Evolutionary conservation across 1,140 invertebrate species (phyloP), one percentile per base, ranked within the genome.

Genomic region (Acromyrmex charruanus): DNA sequence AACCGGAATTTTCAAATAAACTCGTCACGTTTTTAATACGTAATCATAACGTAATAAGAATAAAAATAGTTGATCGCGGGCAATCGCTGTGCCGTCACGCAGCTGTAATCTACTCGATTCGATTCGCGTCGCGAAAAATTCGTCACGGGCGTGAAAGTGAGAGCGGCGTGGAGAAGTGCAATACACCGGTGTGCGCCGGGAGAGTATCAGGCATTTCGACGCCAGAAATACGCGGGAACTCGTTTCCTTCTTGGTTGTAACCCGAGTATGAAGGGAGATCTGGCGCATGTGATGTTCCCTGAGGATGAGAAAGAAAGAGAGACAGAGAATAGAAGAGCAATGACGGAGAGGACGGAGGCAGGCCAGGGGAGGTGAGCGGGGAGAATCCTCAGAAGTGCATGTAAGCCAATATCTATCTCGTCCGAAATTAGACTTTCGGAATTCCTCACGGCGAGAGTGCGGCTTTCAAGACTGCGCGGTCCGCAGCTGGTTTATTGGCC

Each of bases 391-490:
- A 88, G 81, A 91, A 90, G 89, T 89, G 93, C 88, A 87, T 89
- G 89, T 89, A 92, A 91, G 88, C 91, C 88, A 90, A 92, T 92
- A 93, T 90, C 87, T 87, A 90, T 93, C 90, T 87, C 89, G 88
- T 88, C 88, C 91, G 89, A 91, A 92, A 92, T 93, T 92, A 92
- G 91, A 93, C 82, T 92, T 91, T 91, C 79, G 91, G 86, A 92
- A 93, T 93, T 93, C 87, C 85, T 90, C 77, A 65, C 75, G 61
- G 61, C 63, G 81, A 79, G 72, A 68, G 49, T 21, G 16, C 77
- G 81, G 86, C 63, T 85, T 85, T 72, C 86, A 89, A 51, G 75
- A 88, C 85, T 88, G 88, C 87, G 85, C 74, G 90, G 88, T 84
- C 65, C 63, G 71, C 82, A 81, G 77, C 71, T 85, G 87, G 89